Evolutionary conservation across 1,140 invertebrate genomes (phyloP).

Genomic region (Amyelois transitella): DNA sequence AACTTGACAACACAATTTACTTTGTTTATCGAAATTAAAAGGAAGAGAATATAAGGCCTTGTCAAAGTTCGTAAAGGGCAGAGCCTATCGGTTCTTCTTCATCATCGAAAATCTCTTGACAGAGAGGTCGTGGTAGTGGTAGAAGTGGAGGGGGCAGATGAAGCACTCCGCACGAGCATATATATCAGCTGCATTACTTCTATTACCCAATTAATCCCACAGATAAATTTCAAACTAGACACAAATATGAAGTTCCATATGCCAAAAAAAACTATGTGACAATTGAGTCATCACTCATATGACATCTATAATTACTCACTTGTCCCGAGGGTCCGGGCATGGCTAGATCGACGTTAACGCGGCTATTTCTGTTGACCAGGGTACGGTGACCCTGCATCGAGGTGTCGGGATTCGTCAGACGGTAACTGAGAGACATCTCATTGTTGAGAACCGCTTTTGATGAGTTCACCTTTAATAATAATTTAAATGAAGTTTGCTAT

Average conservation of each 20-base stretch:
- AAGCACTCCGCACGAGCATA: no score
- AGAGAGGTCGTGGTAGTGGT: no score
- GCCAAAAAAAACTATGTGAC: background rate
- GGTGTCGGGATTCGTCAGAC: constrained; percentile 58
- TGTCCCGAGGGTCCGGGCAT: constrained; percentile 53
- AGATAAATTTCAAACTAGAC: no score
- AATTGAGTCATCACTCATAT: background rate
- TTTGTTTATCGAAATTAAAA: no score
- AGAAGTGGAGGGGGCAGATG: no score
- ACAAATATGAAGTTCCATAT: background rate
- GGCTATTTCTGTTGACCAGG: constrained; percentile 37
- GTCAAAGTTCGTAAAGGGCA: no score
- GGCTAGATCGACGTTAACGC: constrained; percentile 42
- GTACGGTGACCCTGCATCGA: constrained; percentile 38
- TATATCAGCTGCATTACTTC: no score
- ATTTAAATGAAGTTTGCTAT: constrained; percentile 3
- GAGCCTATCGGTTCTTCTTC: no score
- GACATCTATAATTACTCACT: constrained; percentile 19
- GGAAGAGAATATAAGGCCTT: no score
- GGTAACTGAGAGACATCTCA: constrained; percentile 72
- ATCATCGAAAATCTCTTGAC: no score
- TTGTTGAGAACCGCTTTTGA: constrained; percentile 86
- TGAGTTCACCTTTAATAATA: constrained; percentile 78
- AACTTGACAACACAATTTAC: no score
- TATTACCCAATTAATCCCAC: no score